Evolutionary conservation across 2,888 invertebrate species (phyloP).

Genomic region (Harpalus rubripes): DNA sequence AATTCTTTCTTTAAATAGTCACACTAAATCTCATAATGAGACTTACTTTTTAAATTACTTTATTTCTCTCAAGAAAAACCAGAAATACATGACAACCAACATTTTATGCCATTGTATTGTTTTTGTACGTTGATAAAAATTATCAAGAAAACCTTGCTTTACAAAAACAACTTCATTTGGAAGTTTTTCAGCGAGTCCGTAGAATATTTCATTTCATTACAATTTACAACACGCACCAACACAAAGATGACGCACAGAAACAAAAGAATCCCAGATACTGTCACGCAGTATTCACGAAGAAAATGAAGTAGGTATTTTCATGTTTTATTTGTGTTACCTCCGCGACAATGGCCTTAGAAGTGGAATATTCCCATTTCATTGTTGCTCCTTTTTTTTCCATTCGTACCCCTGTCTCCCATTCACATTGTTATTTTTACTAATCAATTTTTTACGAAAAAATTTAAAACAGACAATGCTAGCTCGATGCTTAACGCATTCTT

Average conservation of each 20-base stretch:
- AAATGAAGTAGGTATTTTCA: conserved; percentile 54
- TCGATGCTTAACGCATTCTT: too few species aligned
- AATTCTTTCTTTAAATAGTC: too few species aligned
- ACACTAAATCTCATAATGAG: conserved; percentile 3
- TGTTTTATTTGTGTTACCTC: conserved; percentile 50
- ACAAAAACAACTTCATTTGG: conserved; percentile 47
- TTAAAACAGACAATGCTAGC: too few species aligned
- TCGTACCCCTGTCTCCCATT: background rate
- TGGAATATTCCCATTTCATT: conserved; percentile 10
- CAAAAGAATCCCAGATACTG: conserved; percentile 57
- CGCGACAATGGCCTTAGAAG: conserved; percentile 22
- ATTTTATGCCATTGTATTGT: conserved; percentile 50
- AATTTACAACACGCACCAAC: conserved; percentile 48
- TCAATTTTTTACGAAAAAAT: too few species aligned
- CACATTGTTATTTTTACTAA: conserved; percentile 23
- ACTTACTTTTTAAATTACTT: conserved; percentile 12
- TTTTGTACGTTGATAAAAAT: conserved; percentile 53
- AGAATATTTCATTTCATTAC: conserved; percentile 61
- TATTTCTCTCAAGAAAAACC: conserved; percentile 3
- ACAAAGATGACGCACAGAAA: conserved; percentile 51
- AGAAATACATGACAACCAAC: conserved; percentile 9
- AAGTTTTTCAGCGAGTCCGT: background rate
- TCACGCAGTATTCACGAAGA: conserved; percentile 53
- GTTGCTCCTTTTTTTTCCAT: background rate
- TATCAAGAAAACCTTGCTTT: conserved; percentile 52